These are phyloP conservation scores for Gymnocypris eckloni DNA, from an alignment of 2,797 vertebrate species.

Conservation along the genomic window DNA sequence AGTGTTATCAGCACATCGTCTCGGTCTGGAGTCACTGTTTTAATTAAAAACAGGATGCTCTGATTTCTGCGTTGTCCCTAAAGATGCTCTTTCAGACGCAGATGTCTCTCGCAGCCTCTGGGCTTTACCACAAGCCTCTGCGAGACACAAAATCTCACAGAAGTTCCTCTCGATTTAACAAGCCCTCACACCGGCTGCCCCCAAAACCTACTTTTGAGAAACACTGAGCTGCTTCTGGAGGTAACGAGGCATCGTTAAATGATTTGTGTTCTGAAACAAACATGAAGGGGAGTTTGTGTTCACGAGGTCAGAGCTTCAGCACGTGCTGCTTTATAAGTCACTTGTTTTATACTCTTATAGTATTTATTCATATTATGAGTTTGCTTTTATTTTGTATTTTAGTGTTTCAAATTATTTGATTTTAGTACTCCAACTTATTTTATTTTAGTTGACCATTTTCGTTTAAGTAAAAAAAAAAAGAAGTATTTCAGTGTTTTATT, in stretches of 20 bases:
- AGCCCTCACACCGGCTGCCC: slow-evolving; percentile 4
- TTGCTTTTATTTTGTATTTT: background rate
- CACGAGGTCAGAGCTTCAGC: background rate
- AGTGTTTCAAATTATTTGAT: background rate
- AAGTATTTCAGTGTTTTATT: too few species aligned
- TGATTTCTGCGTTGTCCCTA: background rate
- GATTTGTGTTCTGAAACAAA: background rate
- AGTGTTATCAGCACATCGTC: background rate
- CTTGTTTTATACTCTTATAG: background rate
- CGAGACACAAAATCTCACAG: background rate
- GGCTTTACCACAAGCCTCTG: background rate
- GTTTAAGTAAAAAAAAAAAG: too few species aligned
- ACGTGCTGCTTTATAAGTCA: background rate
- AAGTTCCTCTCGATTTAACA: background rate
- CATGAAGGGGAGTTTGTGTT: background rate
- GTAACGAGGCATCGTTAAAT: background rate
- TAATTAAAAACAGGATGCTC: slow-evolving; percentile 9
- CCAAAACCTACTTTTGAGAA: slow-evolving; percentile 17
- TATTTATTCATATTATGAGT: background rate
- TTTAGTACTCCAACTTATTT: background rate
- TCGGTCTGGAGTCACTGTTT: background rate
- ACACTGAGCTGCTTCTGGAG: background rate
- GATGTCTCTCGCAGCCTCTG: background rate
- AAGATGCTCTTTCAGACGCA: background rate
- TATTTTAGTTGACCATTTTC: background rate